These are phyloP conservation scores for Dendrolimus houi DNA, from an alignment of 2,888 invertebrate genomes.

Conservation along the genomic window DNA sequence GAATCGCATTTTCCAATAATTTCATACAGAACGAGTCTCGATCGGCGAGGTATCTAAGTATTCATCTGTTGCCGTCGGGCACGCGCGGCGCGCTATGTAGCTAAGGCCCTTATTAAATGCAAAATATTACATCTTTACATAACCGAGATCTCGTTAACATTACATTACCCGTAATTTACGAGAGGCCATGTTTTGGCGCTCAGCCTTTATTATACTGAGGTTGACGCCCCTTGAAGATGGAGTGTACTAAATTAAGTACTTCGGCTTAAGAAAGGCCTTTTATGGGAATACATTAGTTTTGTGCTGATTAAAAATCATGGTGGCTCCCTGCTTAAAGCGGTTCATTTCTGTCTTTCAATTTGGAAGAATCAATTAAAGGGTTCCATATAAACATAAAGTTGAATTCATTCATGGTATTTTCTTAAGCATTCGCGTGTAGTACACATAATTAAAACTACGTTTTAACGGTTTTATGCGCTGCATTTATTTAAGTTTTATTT, in stretches of 20 bases:
- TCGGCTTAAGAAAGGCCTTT: conserved; percentile 20
- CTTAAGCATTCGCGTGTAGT: too few relatives aligned
- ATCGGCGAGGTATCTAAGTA: conserved; percentile 53
- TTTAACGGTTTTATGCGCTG: too few relatives aligned
- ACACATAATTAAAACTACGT: too few relatives aligned
- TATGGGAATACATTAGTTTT: conserved; percentile 21
- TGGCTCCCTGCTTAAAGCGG: too few relatives aligned
- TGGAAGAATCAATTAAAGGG: too few relatives aligned
- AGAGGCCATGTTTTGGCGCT: conserved; percentile 31
- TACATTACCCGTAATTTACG: conserved; percentile 61
- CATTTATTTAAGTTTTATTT: too few relatives aligned
- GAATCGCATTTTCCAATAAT: conserved; percentile 71
- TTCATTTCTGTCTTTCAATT: too few relatives aligned
- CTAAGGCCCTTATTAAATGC: conserved; percentile 63
- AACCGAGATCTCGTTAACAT: conserved; percentile 63
- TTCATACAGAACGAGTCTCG: conserved; percentile 58
- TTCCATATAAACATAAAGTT: too few relatives aligned
- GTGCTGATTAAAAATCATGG: neutral
- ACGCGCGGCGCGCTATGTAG: conserved; percentile 45
- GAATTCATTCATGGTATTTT: too few relatives aligned
- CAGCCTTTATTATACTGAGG: neutral
- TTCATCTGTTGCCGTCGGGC: conserved; percentile 65
- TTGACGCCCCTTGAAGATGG: neutral
- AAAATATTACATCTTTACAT: conserved; percentile 66
- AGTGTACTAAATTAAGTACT: conserved; percentile 3